Conservation (phyloP, 2,797 vertebrate species). For the Tadarida brasiliensis region DNA sequence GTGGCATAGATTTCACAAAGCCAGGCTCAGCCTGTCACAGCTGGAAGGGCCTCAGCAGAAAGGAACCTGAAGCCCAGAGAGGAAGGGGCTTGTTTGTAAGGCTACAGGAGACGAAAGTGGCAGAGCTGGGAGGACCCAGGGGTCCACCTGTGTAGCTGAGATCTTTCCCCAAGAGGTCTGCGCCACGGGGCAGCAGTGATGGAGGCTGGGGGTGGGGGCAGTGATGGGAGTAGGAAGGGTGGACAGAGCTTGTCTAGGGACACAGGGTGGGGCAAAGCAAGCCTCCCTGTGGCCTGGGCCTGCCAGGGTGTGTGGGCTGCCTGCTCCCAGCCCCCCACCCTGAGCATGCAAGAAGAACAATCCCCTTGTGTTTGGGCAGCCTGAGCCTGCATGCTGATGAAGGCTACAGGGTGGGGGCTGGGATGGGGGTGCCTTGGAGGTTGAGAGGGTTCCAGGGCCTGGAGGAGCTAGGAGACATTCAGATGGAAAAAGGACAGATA, state of each 20-base stretch:
- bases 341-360: conserved; percentile 82
- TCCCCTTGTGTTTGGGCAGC: conserved; percentile 83
- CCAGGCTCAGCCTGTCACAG: neutral
- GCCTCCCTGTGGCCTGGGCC: conserved; percentile 72
- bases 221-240: conserved; percentile 7
- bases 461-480: conserved; percentile 18
- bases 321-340: conserved; percentile 83
- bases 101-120: neutral
- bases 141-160: neutral
- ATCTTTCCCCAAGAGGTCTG: conserved; percentile 19
- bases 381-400: conserved; percentile 84
- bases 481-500: conserved; percentile 10
- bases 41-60: neutral
- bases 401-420: conserved; percentile 74
- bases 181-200: neutral
- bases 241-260: conserved; percentile 64
- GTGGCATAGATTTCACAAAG: neutral
- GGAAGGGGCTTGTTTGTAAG: neutral
- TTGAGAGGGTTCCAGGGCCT: conserved; percentile 58
- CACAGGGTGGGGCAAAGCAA: conserved; percentile 78
- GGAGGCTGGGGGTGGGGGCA: neutral
- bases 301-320: conserved; percentile 84
- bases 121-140: neutral
- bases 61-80: neutral
- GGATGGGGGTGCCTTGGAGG: conserved; percentile 70